Percentiles rank a stretch among this genome's conserved stretches.
Conservation (phyloP, 2,888 invertebrate genomes). For the Diarsia mendica region DNA sequence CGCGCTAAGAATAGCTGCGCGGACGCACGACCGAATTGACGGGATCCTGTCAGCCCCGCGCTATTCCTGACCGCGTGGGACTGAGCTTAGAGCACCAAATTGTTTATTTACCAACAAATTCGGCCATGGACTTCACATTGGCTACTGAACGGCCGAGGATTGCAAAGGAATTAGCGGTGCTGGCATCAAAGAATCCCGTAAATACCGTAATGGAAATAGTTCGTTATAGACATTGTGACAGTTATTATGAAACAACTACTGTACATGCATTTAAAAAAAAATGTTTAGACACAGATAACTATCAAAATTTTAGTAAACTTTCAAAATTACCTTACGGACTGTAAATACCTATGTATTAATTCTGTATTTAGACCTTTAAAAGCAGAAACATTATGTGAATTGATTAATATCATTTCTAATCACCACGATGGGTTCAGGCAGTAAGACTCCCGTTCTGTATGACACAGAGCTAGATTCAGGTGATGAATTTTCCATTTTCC, state of each 20-base stretch:
- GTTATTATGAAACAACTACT: too few species aligned
- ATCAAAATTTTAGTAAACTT: too few species aligned
- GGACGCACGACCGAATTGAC: slow-evolving; percentile 49
- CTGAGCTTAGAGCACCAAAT: neutral
- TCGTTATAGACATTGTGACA: too few species aligned
- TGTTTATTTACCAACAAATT: slow-evolving; percentile 40
- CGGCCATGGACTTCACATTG: neutral
- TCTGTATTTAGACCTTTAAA: too few species aligned
- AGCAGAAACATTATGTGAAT: too few species aligned
- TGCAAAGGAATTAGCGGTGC: neutral
- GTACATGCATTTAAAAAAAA: too few species aligned
- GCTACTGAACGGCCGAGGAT: neutral
- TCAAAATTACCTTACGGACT: neutral
- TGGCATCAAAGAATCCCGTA: neutral
- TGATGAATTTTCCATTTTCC: neutral
- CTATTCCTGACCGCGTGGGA: slow-evolving; percentile 53
- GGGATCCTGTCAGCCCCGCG: slow-evolving; percentile 51
- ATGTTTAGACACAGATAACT: too few species aligned
- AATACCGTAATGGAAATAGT: neutral
- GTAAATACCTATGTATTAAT: too few species aligned
- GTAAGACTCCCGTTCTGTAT: too few species aligned
- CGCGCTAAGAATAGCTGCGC: slow-evolving; percentile 59
- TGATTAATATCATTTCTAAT: too few species aligned
- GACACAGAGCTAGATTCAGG: neutral
- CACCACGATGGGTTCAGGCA: too few species aligned